Conservation (phyloP, 2,113 vertebrate genomes). For the Eudorcas thomsonii region DNA sequence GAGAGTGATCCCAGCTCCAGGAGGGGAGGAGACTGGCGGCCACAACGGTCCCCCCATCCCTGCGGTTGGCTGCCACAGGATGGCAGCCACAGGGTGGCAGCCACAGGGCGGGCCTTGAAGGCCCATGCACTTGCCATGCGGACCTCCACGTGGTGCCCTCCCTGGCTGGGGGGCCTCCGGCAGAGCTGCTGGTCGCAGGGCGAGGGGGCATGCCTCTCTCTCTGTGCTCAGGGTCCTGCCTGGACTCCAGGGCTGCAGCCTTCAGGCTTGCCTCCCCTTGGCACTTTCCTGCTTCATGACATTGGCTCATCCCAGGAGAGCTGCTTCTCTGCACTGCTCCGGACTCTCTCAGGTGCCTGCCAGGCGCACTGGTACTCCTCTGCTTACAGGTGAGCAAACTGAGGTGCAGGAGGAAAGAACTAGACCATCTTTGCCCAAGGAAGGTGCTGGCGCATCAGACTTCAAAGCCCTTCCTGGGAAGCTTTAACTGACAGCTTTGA, state of each 20-base stretch:
- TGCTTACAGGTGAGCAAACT: background rate
- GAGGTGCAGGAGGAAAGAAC: background rate
- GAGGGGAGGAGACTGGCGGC: background rate
- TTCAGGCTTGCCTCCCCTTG: background rate
- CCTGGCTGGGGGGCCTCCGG: background rate
- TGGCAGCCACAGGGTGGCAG: background rate
- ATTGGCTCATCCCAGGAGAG: background rate
- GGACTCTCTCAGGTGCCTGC: background rate
- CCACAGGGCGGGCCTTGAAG: background rate
- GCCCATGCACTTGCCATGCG: background rate
- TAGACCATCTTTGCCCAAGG: fast-evolving
- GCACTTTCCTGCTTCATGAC: no score
- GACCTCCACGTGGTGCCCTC: background rate
- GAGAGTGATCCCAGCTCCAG: background rate
- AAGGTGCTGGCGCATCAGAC: background rate
- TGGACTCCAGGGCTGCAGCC: background rate
- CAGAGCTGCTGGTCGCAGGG: no score
- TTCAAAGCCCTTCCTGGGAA: background rate
- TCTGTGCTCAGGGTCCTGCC: background rate
- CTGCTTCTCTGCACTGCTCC: background rate
- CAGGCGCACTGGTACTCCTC: background rate
- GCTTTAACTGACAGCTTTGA: background rate
- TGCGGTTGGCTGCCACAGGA: background rate
- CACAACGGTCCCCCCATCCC: background rate
- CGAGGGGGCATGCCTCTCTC: background rate